phyloP scores from a whole-genome alignment of 2,113 vertebrate species.

The Ailuropoda melanoleuca region DNA sequence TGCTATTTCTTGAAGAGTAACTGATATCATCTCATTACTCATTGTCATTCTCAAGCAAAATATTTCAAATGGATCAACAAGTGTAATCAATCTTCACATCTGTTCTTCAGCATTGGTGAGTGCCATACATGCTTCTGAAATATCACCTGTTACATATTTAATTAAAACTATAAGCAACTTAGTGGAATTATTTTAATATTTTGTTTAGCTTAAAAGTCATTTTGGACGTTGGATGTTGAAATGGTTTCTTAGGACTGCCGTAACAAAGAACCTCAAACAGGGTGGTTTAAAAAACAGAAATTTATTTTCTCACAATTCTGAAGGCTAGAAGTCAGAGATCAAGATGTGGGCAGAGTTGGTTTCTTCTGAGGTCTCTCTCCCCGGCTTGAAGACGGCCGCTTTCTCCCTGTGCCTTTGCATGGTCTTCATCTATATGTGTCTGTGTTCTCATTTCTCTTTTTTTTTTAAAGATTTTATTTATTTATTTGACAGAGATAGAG shows the following conservation, averaged over 20 bases:
- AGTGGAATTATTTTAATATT: neutral
- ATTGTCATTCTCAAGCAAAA: neutral
- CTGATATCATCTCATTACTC: neutral
- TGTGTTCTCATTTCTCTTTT: neutral
- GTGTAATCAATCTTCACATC: neutral
- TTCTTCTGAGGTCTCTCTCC: neutral
- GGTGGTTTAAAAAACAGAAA: neutral
- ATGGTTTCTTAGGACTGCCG: neutral
- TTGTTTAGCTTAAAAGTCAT: neutral
- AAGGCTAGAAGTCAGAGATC: neutral
- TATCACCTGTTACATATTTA: neutral
- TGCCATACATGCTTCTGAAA: neutral
- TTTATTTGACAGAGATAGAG: no score
- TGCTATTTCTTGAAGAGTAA: neutral
- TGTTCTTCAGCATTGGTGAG: neutral
- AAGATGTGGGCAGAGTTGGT: neutral
- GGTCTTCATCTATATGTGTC: neutral
- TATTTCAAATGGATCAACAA: neutral
- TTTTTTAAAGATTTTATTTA: no score
- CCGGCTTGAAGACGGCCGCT: neutral
- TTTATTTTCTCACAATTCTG: neutral
- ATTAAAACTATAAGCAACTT: neutral
- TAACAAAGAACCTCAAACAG: neutral
- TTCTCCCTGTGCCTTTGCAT: neutral
- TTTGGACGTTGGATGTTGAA: neutral